Evolutionary conservation across 2,797 vertebrate species (phyloP), one percentile per base, ranked within the genome.

Genomic region (Chlorospingus flavigularis): DNA sequence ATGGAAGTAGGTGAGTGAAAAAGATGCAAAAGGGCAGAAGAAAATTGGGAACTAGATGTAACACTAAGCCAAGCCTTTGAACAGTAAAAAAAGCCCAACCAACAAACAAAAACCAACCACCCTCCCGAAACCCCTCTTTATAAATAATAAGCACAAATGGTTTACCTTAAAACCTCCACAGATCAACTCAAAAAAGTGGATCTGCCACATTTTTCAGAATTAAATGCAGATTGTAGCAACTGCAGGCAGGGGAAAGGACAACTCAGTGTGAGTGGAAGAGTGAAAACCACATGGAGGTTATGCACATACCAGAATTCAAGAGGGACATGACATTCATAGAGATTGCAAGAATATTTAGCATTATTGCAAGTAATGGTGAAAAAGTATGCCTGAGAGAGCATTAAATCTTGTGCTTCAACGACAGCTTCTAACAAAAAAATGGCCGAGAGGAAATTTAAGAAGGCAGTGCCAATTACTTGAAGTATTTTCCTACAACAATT

Each of bases 331-430:
- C 7, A 35, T 72, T 94, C 30, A 25, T 28, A 78, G 3, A 7
- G 25, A 43, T 28, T 72, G 35, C 50, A 88, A 72, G 65, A 89
- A 78, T 88, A 90, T 80, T 91, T 65, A 88, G 28, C 37, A 42
- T 87, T 94, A 80, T 66, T 72, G n/a, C 31, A 88, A 84, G 81
- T 83, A 91, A 83, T 53, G 11, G n/a, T 87, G 55, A 62, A 85
- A 87, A 87, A 37, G 20, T 85, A 47, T 35, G 3, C 1, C n/a
- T 47, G 75, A 77, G 82, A 65, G 54, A 53, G 13, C 3, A 2
- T 54, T 94, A 71, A 74, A 80, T 60, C 74, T 92, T 63, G 6
- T 83, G 16, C n/a, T 85, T 87, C 45, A 68, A 85, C 68, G 68
- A 77, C 35, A 77, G 30, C 21, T 70, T 82, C 45, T 68, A 92